Percentiles rank a stretch among this genome's conserved stretches.
phyloP scores from a whole-genome alignment of 2,888 invertebrate genomes.

The Kryphioiulus occultus region DNA sequence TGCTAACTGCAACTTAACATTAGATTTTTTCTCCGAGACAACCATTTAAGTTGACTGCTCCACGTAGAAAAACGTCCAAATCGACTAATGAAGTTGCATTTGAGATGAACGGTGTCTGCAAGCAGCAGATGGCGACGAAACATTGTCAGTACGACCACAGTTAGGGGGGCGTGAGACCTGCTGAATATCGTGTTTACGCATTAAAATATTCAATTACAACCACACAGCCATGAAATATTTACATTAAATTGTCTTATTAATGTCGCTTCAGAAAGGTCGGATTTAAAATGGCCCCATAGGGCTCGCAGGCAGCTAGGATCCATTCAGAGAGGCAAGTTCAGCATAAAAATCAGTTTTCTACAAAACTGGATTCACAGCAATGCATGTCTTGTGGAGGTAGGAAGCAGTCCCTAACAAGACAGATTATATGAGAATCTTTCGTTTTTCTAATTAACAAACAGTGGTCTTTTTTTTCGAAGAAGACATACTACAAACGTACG shows the following conservation, averaged over 20 bases:
- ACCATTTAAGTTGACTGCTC: neutral
- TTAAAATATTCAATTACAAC: too few relatives aligned
- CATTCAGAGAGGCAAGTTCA: too few relatives aligned
- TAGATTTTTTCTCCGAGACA: neutral
- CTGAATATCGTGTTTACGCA: too few relatives aligned
- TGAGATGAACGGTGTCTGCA: neutral
- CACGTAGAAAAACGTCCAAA: neutral
- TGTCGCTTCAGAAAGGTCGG: neutral
- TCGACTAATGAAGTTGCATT: neutral
- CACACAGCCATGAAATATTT: too few relatives aligned
- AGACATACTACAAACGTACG: too few relatives aligned
- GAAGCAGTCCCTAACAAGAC: too few relatives aligned
- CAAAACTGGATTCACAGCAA: too few relatives aligned
- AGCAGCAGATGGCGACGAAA: neutral
- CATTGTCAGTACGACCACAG: too few relatives aligned
- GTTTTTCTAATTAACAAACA: neutral
- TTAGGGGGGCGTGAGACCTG: too few relatives aligned
- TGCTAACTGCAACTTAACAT: neutral
- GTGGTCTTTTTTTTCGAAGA: neutral
- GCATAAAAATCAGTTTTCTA: too few relatives aligned
- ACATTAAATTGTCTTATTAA: too few relatives aligned
- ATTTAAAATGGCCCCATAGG: neutral
- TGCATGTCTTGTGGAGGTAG: too few relatives aligned
- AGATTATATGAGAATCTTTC: neutral
- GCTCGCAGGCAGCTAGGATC: neutral